Percentiles rank a stretch among this genome's conserved stretches.
Conservation (phyloP, 2,797 vertebrate species). For the Urocyon cinereoargenteus region DNA sequence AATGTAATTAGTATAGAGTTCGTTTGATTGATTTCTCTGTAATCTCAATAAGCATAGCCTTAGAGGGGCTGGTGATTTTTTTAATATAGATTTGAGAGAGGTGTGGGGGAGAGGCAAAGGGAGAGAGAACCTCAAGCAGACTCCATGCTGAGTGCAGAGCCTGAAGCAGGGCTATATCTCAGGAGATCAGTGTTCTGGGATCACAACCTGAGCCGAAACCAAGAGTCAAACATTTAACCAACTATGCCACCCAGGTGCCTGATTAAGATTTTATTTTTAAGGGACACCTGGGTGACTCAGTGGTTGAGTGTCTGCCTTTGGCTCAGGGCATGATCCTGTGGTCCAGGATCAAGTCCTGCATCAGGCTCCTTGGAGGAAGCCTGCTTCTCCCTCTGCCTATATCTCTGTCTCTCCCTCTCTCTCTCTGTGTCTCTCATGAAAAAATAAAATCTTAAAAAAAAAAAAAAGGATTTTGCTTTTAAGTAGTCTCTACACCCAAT, state of each 20-base stretch:
- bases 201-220: not conserved
- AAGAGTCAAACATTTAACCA: not conserved
- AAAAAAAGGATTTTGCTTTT: not conserved
- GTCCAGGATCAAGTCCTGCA: too few species aligned
- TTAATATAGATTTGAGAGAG: not conserved
- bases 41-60: not conserved
- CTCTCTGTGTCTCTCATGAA: too few species aligned
- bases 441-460: too few species aligned
- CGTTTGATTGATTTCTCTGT: not conserved
- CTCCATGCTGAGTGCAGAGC: rapidly evolving
- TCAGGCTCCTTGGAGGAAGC: too few species aligned
- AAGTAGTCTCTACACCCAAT: not conserved
- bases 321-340: too few species aligned
- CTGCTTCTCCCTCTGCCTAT: too few species aligned
- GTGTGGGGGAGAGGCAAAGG: not conserved
- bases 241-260: not conserved
- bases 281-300: not conserved
- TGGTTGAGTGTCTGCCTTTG: too few species aligned
- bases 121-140: not conserved
- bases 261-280: not conserved
- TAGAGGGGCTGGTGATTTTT: not conserved
- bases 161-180: not conserved
- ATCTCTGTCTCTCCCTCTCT: too few species aligned
- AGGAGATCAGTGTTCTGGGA: not conserved
- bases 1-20: not conserved